Base-by-base conservation (phyloP, 2,113 vertebrate species). In the Hystrix cristata region DNA sequence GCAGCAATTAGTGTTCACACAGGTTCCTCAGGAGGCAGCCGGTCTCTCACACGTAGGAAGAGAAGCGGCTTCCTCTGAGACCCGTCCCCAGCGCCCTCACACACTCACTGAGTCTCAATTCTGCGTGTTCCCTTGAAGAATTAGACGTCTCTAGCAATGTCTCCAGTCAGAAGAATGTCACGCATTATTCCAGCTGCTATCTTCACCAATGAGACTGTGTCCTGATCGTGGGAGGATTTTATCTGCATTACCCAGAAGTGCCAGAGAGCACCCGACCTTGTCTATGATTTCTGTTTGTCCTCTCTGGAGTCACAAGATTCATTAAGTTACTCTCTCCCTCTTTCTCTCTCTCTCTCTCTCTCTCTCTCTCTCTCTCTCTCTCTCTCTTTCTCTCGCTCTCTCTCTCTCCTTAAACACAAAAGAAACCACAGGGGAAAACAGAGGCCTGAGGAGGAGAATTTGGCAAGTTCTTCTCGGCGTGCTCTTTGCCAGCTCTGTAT, bases 381-480 rank as follows among this genome's bases (percentile, higher is more conserved):
- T 43, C 9, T 72, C 18, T 21, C 7, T 72, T 38, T 21, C n/a
- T 43, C 38, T 43, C 15, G 38, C n/a, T 13, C 4, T 4, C 18
- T 9, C 10, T 18, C 18, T 6, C 9, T 21, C 34, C 46, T 81
- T 71, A 87, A 90, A 95, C 55, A 19, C 21, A 92, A 96, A 93
- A 93, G 4, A 96, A 96, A 65, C 4, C 23, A 62, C 1, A 43
- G 38, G 23, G 15, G 18, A 88, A 94, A 91, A 80, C 74, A 92
- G 80, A 74, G 92, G 5, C 11, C 43, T 43, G 48, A 74, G 48
- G 43, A 91, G 46, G 80, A 95, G 69, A 84, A 71, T 81, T 5
- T 71, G 88, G 57, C 85, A 87, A 82, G 34, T 18, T 71, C 62
- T 57, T 94, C 3, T 43, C 27, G 64, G 55, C 71, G 2, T n/a